These are phyloP conservation scores for Phyllotreta striolata DNA, from an alignment of 2,888 invertebrate genomes.

Conservation along the genomic window DNA sequence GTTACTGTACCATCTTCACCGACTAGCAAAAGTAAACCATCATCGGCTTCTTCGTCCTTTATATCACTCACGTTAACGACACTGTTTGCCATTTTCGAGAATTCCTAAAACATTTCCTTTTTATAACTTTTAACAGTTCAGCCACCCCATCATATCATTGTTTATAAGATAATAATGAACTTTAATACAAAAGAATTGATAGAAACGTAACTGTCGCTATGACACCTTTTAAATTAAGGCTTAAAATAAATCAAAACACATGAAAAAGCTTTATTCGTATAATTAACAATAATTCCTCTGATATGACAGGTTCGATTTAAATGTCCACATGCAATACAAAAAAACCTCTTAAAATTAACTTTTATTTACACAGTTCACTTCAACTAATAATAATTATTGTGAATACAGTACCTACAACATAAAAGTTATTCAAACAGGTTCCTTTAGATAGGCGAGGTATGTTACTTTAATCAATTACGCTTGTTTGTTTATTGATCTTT, in stretches of 20 bases:
- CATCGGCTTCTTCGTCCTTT: slow-evolving; percentile 63
- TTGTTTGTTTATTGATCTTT: slow-evolving; percentile 43
- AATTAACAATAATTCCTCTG: slow-evolving; percentile 11
- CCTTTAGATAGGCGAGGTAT: slow-evolving; percentile 29
- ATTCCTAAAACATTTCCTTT: slow-evolving; percentile 19
- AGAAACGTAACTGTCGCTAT: slow-evolving; percentile 9
- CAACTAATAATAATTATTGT: slow-evolving; percentile 8
- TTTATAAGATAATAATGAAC: background rate
- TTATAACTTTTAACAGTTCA: slow-evolving; percentile 11
- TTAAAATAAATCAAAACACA: slow-evolving; percentile 10
- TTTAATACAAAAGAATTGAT: slow-evolving; percentile 2
- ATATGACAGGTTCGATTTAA: slow-evolving; percentile 23
- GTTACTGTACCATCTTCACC: slow-evolving; percentile 86
- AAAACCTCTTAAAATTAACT: slow-evolving; percentile 11
- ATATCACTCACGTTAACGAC: slow-evolving; percentile 61
- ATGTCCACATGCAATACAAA: slow-evolving; percentile 18
- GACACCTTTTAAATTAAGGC: slow-evolving; percentile 5
- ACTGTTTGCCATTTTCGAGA: slow-evolving; percentile 57
- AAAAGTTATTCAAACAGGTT: slow-evolving; percentile 32
- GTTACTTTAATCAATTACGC: slow-evolving; percentile 40
- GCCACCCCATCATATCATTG: slow-evolving; percentile 24
- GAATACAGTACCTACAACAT: slow-evolving; percentile 31
- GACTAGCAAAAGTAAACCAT: slow-evolving; percentile 83
- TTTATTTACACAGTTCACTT: slow-evolving; percentile 5
- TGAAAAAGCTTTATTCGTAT: slow-evolving; percentile 19